A percentile compares a stretch with the other conserved stretches of the same genome.
These are phyloP conservation scores for Lineus longissimus DNA, from an alignment of 1,140 invertebrate genomes.

Conservation along the genomic window DNA sequence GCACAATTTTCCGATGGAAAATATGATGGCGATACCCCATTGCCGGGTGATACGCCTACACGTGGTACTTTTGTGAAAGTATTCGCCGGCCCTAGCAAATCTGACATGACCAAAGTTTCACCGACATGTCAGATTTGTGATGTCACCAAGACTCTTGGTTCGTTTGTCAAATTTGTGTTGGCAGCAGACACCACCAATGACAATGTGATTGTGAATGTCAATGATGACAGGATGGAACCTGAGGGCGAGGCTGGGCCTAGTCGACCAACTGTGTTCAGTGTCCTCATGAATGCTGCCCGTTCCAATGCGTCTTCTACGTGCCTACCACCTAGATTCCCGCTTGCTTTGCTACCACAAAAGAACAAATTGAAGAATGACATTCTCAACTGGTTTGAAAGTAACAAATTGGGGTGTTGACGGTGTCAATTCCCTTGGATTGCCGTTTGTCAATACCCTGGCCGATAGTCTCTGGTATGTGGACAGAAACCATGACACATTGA, in stretches of 20 bases:
- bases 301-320: background rate
- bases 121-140: background rate
- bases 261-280: background rate
- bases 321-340: background rate
- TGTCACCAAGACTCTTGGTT: background rate
- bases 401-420: background rate
- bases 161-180: background rate
- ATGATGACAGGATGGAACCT: background rate
- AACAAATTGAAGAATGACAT: background rate
- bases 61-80: background rate
- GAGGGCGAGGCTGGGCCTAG: background rate
- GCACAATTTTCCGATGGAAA: background rate
- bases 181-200: background rate
- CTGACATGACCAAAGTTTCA: background rate
- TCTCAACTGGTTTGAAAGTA: background rate
- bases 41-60: background rate
- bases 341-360: background rate
- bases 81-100: background rate
- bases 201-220: too few species aligned
- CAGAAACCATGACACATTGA: background rate
- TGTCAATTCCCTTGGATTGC: background rate
- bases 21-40: background rate
- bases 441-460: background rate
- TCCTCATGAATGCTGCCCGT: background rate
- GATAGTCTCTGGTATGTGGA: background rate